A percentile compares a stretch with the other conserved stretches of the same genome.
Conservation (phyloP, 2,113 vertebrate species). For the Daubentonia madagascariensis region DNA sequence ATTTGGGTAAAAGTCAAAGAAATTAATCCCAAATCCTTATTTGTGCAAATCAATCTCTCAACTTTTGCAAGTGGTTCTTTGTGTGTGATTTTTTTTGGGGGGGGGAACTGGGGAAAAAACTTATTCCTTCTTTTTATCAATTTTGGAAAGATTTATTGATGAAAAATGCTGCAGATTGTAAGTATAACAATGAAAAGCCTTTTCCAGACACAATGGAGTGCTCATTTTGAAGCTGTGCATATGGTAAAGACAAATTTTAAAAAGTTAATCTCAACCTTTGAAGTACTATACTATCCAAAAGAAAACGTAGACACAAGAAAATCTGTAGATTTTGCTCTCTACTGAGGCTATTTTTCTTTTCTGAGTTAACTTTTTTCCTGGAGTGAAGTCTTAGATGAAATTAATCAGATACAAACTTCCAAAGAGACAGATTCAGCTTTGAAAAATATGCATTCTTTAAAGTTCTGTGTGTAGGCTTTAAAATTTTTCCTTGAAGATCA, state of each 20-base stretch:
- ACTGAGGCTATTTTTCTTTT: not conserved
- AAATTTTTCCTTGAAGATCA: slow-evolving; percentile 13
- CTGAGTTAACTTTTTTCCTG: not conserved
- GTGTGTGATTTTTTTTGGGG: not conserved
- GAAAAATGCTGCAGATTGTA: not conserved
- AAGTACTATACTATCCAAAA: not conserved
- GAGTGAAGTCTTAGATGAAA: not conserved
- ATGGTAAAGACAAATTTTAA: slow-evolving; percentile 32
- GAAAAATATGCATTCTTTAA: slow-evolving; percentile 20
- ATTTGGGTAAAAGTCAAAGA: not conserved
- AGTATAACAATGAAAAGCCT: not conserved
- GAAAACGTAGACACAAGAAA: not conserved
- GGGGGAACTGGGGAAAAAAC: not conserved
- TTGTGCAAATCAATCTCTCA: not conserved
- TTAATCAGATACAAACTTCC: not conserved
- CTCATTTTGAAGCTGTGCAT: slow-evolving; percentile 22
- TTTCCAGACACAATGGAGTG: not conserved
- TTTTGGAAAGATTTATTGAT: slow-evolving; percentile 41
- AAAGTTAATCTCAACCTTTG: slow-evolving; percentile 24
- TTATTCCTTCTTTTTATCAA: not conserved
- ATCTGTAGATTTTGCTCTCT: not conserved
- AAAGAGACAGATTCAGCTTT: slow-evolving; percentile 2
- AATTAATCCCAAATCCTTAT: not conserved
- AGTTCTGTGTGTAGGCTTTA: not conserved
- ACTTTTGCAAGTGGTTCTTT: not conserved